phyloP scores from a whole-genome alignment of 2,797 vertebrate species.

The Buphagus erythrorhynchus region DNA sequence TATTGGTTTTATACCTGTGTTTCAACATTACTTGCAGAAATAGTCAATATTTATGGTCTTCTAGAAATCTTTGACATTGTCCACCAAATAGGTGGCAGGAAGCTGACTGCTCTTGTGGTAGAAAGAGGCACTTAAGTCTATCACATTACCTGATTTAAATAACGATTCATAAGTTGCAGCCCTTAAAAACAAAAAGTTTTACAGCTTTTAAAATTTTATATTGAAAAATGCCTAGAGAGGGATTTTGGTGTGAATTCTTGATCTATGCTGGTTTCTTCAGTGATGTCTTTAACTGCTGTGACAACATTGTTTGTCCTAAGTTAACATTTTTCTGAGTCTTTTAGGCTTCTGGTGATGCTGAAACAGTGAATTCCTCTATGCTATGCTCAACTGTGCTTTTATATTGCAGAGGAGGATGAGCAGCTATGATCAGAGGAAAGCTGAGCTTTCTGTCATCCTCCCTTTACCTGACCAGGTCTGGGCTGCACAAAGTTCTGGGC shows the following conservation, averaged over 20 bases:
- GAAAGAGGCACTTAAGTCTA: background rate
- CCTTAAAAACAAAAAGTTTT: background rate
- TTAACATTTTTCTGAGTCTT: background rate
- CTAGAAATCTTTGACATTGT: background rate
- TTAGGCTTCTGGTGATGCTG: background rate
- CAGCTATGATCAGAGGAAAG: background rate
- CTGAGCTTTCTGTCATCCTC: background rate
- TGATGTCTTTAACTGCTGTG: background rate
- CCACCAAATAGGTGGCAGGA: background rate
- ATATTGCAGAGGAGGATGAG: background rate
- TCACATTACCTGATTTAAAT: background rate
- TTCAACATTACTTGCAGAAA: background rate
- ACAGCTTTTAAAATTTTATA: background rate
- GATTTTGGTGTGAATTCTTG: background rate
- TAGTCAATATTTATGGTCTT: background rate
- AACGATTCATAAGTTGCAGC: background rate
- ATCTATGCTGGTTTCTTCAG: background rate
- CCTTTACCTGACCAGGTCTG: background rate
- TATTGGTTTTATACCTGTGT: background rate
- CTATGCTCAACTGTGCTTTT: fast-evolving
- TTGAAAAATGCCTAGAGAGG: background rate
- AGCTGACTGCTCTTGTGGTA: background rate
- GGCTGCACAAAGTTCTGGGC: background rate
- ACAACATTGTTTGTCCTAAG: background rate
- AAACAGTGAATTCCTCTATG: background rate